Base-by-base conservation (phyloP, 2,888 invertebrate species). In the Acrocera orbiculus region DNA sequence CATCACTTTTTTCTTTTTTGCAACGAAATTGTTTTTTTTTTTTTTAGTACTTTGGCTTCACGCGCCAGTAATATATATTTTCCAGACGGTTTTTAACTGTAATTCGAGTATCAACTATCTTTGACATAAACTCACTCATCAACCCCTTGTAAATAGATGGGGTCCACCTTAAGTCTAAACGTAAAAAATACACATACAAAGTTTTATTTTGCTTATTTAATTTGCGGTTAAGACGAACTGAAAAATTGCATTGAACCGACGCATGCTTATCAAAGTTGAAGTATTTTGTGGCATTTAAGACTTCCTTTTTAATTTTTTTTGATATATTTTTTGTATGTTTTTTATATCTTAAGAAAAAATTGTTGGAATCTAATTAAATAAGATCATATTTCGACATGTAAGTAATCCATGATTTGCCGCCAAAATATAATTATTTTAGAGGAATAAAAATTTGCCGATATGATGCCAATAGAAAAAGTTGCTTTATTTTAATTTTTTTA, bases 41-140 rank as follows among this genome's bases (percentile, higher is more conserved):
- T n/a, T n/a, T n/a, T n/a, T n/a, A n/a, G n/a, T n/a, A n/a, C n/a
- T n/a, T n/a, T n/a, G n/a, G n/a, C n/a, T n/a, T n/a, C n/a, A n/a
- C n/a, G n/a, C n/a, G n/a, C n/a, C n/a, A 28, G 27, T 29, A 38
- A 38, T 38, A 35, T 36, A 36, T 30, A 36, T 36, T 39, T 39
- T 39, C 36, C 39, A 36, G 34, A 36, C 34, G 23, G 23, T 39
- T 39, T 36, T 39, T 28, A n/a, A 28, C 20, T 36, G 36, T 36
- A 39, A 39, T 34, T 36, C 27, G 36, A 39, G 36, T 30, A 32
- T 36, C n/a, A 36, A 14, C 33, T 15, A 4, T 19, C 27, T 27
- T 31, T 25, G 28, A 25, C 28, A 32, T 30, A 27, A 31, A 31
- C 24, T 22, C 27, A 11, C n/a, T 28, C 11, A 10, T n/a, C n/a